These are phyloP conservation scores for Eremophila alpestris DNA, from an alignment of 2,797 vertebrate genomes.

Conservation along the genomic window DNA sequence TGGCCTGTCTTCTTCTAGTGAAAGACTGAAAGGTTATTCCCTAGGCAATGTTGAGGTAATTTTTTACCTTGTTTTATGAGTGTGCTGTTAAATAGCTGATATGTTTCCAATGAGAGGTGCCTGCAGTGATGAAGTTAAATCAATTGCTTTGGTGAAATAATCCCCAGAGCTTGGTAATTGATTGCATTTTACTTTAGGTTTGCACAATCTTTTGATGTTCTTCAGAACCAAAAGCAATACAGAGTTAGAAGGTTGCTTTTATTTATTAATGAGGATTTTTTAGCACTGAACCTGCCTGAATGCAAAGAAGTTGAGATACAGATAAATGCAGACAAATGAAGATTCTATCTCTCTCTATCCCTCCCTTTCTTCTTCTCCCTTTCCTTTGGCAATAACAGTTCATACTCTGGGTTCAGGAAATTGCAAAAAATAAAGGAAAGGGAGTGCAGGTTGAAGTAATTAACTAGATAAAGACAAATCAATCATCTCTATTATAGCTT, in stretches of 20 bases:
- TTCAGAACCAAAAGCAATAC: background rate
- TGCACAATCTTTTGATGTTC: background rate
- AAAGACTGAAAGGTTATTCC: background rate
- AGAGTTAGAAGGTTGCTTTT: background rate
- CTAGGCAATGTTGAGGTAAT: constrained; percentile 2
- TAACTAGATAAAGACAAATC: background rate
- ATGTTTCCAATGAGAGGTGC: background rate
- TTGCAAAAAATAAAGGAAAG: background rate
- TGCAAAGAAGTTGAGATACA: background rate
- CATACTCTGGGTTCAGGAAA: background rate
- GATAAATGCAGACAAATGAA: background rate
- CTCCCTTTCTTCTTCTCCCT: background rate
- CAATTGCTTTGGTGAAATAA: constrained; percentile 37
- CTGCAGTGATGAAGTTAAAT: constrained; percentile 13
- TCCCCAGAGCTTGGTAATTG: background rate
- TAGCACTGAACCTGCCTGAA: background rate
- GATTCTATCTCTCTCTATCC: background rate
- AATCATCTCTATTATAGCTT: background rate
- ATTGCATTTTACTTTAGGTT: constrained; percentile 6
- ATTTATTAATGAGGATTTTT: constrained; percentile 21
- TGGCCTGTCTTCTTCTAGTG: background rate
- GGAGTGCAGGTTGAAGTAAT: background rate
- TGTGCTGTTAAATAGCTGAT: background rate
- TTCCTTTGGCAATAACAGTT: background rate
- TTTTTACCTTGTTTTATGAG: constrained; percentile 4